Evolutionary conservation across 2,797 vertebrate species (phyloP), one percentile per base, ranked within the genome.

Genomic region (Oreortyx pictus): DNA sequence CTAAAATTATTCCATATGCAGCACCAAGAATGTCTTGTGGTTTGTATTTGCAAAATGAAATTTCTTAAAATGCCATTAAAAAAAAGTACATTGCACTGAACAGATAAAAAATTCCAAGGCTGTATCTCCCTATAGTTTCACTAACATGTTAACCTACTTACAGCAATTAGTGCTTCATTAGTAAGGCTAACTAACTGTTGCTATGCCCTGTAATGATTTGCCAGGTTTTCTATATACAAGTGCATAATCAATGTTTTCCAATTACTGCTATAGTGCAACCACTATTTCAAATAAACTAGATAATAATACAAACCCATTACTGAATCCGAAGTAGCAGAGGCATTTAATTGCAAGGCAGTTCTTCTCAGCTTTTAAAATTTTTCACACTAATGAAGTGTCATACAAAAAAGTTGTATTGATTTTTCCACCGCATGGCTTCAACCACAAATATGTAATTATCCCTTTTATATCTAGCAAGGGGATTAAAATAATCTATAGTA

Each of bases 361-460:
- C 99, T 98, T 99, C 97, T 99, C 98, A 99, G 99, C 98, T 98
- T 98, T 98, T 97, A 98, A 98, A 99, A 99, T 99, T 99, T 99
- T 99, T 99, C 99, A 98, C 99, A 98, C 99, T 99, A 99, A 99
- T 99, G 99, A 99, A 99, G 99, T 99, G 99, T 99, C 99, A 99
- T 99, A 99, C 98, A 98, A 99, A 99, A 99, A 99, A 98, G 98
- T 98, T 97, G 98, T 99, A 99, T 99, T 99, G 99, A 99, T 99
- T 99, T 98, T 99, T 99, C 98, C 98, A 99, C 98, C 98, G 98
- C 98, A 99, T 98, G 99, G 98, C 98, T 99, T 99, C 99, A 98
- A 98, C 99, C 99, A 99, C 99, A 99, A 99, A 99, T 99, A 99
- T 99, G 99, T 99, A 99, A 99, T 99, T 99, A 99, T 99, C 99